phyloP scores from a whole-genome alignment of 2,797 vertebrate genomes.

The Cuniculus paca region DNA sequence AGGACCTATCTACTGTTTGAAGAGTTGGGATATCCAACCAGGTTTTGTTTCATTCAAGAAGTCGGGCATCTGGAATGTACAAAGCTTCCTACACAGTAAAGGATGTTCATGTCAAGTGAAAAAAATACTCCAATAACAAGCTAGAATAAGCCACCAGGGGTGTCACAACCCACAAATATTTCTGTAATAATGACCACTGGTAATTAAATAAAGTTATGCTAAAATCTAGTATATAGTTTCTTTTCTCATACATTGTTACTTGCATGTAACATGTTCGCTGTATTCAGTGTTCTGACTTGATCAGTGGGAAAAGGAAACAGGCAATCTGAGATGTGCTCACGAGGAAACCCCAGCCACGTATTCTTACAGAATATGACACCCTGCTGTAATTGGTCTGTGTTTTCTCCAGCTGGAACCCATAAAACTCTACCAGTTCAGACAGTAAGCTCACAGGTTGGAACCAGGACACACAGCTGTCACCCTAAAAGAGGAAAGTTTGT shows the following conservation, averaged over 20 bases:
- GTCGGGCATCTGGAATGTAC: background rate
- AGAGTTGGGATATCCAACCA: background rate
- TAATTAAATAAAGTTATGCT: background rate
- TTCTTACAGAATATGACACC: background rate
- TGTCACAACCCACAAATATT: background rate
- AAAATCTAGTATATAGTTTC: background rate
- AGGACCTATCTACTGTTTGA: background rate
- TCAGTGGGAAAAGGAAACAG: background rate
- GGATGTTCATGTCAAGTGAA: background rate
- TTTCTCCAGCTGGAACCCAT: background rate
- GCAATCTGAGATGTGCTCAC: background rate
- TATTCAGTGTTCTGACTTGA: background rate
- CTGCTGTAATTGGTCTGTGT: background rate
- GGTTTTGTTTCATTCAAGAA: background rate
- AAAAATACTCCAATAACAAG: background rate
- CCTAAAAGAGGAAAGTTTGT: background rate
- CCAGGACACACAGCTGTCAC: background rate
- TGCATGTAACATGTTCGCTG: background rate
- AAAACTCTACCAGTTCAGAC: background rate
- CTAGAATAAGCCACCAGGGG: background rate
- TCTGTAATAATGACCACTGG: background rate
- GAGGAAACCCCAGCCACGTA: rapidly evolving
- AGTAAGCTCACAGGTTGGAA: background rate
- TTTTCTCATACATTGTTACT: background rate
- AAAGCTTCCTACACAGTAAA: background rate